phyloP scores from a whole-genome alignment of 2,888 invertebrate species.

The Cryptocephalus moraei region DNA sequence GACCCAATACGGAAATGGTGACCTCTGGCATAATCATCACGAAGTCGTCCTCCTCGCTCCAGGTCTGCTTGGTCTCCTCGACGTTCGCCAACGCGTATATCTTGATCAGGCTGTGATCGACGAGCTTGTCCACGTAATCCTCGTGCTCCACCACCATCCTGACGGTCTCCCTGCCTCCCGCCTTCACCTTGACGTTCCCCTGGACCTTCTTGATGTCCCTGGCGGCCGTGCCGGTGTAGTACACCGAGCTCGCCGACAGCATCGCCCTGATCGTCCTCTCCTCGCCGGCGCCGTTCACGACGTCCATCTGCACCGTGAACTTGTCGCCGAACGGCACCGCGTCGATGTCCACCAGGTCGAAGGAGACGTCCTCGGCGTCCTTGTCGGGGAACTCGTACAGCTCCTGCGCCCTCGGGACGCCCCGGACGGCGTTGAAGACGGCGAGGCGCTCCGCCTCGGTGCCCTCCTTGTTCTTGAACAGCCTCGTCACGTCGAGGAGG shows the following conservation, averaged over 20 bases:
- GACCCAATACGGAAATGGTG: slow-evolving; percentile 46
- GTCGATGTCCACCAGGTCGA: slow-evolving; percentile 56
- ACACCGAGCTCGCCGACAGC: slow-evolving; percentile 58
- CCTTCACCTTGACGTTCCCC: slow-evolving; percentile 48
- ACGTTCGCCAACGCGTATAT: slow-evolving; percentile 68
- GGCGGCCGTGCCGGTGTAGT: slow-evolving; percentile 66
- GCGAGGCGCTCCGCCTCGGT: slow-evolving; percentile 62
- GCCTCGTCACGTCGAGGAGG: slow-evolving; percentile 54
- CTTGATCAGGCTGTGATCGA: slow-evolving; percentile 73
- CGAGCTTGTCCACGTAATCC: slow-evolving; percentile 67
- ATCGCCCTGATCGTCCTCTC: slow-evolving; percentile 53
- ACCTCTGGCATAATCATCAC: slow-evolving; percentile 65
- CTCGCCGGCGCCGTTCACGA: slow-evolving; percentile 50
- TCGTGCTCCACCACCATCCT: slow-evolving; percentile 32
- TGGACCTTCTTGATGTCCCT: slow-evolving; percentile 57
- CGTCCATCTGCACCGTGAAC: slow-evolving; percentile 55
- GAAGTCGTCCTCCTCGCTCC: slow-evolving; percentile 77
- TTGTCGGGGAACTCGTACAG: slow-evolving; percentile 42
- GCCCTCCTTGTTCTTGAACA: slow-evolving; percentile 66
- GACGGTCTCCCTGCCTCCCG: slow-evolving; percentile 39
- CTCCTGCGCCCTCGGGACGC: slow-evolving; percentile 49
- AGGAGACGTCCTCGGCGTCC: slow-evolving; percentile 51
- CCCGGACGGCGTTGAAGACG: slow-evolving; percentile 64
- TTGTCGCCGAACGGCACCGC: slow-evolving; percentile 58
- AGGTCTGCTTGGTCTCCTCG: slow-evolving; percentile 68